Conservation (phyloP, 2,797 vertebrate genomes). For the Gephyroberyx darwinii region DNA sequence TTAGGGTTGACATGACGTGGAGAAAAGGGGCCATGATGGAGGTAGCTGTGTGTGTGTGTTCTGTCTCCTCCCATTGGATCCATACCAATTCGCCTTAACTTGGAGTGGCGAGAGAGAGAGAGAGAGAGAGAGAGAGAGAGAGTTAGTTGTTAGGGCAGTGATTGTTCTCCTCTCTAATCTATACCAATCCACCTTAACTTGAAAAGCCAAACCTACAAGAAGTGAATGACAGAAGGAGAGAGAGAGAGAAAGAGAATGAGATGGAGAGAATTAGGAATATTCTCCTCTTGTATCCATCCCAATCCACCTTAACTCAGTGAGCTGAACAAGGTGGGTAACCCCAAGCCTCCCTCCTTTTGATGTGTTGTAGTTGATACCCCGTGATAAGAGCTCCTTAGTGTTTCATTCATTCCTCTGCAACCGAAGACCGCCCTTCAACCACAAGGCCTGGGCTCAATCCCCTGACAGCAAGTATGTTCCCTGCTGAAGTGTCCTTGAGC, state of each 20-base stretch:
- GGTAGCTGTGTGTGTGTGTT: neutral
- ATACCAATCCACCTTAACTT: conserved; percentile 20
- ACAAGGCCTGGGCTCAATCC: neutral
- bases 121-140: conserved; percentile 30
- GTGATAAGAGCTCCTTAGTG: neutral
- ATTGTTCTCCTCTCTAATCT: conserved; percentile 28
- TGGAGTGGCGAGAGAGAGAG: conserved; percentile 13
- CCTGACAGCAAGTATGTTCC: neutral
- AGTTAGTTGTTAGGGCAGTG: conserved; percentile 23
- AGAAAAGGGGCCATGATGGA: conserved; percentile 3
- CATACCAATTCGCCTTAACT: conserved; percentile 45
- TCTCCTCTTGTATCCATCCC: neutral
- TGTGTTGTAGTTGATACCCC: neutral
- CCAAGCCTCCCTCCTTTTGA: neutral
- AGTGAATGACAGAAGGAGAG: conserved; percentile 6
- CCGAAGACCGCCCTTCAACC: no score
- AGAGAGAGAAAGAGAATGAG: neutral
- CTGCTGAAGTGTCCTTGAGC: neutral
- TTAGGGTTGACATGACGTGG: conserved; percentile 17
- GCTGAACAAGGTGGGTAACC: neutral
- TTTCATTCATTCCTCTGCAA: neutral
- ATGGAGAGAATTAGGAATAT: neutral
- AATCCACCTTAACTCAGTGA: neutral
- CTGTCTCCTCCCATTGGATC: conserved; percentile 33
- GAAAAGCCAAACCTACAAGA: conserved; percentile 18